Percentiles rank a stretch among this genome's conserved stretches.
These are phyloP conservation scores for Cyaniris semiargus DNA, from an alignment of 2,888 invertebrate species.

Conservation along the genomic window DNA sequence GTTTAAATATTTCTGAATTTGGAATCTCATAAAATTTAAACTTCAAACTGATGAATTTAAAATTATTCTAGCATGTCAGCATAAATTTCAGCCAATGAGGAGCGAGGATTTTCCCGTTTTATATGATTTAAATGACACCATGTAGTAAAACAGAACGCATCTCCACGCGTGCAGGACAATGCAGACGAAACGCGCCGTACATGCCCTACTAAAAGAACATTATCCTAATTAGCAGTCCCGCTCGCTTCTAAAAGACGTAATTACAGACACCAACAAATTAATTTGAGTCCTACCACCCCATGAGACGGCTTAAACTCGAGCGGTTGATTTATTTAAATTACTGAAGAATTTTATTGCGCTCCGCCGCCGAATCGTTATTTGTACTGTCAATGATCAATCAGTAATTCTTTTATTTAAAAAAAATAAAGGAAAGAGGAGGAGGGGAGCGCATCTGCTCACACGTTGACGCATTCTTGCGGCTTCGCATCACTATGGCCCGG, in stretches of 20 bases:
- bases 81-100: not conserved
- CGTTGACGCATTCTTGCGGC: conserved; percentile 75
- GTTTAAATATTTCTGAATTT: not conserved
- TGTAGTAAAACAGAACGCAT: conserved; percentile 33
- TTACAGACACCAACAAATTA: not conserved
- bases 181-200: conserved; percentile 37
- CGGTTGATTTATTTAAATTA: conserved; percentile 12
- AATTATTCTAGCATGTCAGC: not conserved
- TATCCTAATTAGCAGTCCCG: conserved; percentile 42
- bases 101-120: not conserved
- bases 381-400: conserved; percentile 37
- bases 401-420: conserved; percentile 50
- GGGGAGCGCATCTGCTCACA: conserved; percentile 64
- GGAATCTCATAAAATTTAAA: not conserved
- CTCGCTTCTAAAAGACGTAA: conserved; percentile 32
- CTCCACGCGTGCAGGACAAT: conserved; percentile 39
- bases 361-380: conserved; percentile 39
- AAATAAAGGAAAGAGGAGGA: conserved; percentile 48
- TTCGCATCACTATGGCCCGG: conserved; percentile 57
- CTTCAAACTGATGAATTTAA: not conserved
- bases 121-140: conserved; percentile 3
- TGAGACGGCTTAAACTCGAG: conserved; percentile 31
- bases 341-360: conserved; percentile 16
- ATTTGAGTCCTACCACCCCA: conserved; percentile 20
- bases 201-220: conserved; percentile 43